A percentile compares a stretch with the other conserved stretches of the same genome.
Evolutionary conservation across 2,113 vertebrate genomes (phyloP).

Genomic region (Nerophis lumbriciformis): DNA sequence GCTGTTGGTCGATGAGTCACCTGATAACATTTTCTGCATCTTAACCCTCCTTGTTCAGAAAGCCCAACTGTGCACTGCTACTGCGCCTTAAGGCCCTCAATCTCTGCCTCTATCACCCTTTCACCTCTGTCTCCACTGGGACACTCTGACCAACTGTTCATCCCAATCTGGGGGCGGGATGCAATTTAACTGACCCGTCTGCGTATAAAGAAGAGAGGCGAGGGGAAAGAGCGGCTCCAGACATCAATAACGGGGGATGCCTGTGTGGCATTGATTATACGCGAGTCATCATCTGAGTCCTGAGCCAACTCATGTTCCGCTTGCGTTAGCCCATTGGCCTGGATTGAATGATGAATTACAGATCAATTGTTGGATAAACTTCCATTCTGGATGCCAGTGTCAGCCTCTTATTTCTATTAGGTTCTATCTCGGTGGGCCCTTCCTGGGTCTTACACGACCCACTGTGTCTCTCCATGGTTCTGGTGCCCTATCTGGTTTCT

Average conservation of each 20-base stretch:
- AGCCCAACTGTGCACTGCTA: conserved; percentile 19
- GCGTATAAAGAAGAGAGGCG: conserved; percentile 31
- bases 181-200: conserved; percentile 39
- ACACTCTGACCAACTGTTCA: conserved; percentile 29
- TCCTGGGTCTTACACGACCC: conserved; percentile 15
- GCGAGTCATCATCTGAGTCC: conserved; percentile 42
- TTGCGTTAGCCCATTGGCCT: conserved; percentile 35
- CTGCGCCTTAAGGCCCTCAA: conserved; percentile 23
- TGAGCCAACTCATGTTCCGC: conserved; percentile 28
- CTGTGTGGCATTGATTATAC: conserved; percentile 53
- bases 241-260: conserved; percentile 47
- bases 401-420: conserved; percentile 20
- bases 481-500: conserved; percentile 26
- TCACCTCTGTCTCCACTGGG: conserved; percentile 39
- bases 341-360: conserved; percentile 43
- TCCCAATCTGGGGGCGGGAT: conserved; percentile 5
- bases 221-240: conserved; percentile 21
- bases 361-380: conserved; percentile 53
- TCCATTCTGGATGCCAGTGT: conserved; percentile 4
- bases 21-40: conserved; percentile 45
- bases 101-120: conserved; percentile 28
- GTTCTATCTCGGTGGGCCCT: background rate
- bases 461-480: conserved; percentile 37
- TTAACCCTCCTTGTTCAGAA: conserved; percentile 13
- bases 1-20: conserved; percentile 35